Base-by-base conservation (phyloP, 2,888 invertebrate species). In the Cheilosia scutellata region DNA sequence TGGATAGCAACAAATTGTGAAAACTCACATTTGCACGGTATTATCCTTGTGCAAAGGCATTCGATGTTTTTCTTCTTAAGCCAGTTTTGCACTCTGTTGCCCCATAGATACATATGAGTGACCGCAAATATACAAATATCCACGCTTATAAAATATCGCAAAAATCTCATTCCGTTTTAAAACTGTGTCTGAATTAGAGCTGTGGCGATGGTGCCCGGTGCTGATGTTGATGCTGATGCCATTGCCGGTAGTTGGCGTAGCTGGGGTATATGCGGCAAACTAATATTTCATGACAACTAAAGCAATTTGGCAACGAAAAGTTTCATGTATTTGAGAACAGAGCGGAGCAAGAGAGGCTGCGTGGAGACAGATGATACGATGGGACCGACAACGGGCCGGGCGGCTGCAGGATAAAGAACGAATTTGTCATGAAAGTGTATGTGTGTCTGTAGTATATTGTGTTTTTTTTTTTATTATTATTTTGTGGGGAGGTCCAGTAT, bases 291-390 rank as follows among this genome's bases (percentile, higher is more conserved):
- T 88, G 88, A 87, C 88, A 89, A 89, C 89, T 88, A 88, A 89
- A 89, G 89, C 89, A 89, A 89, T 89, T 89, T 89, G 89, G 89
- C 89, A 89, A 87, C 88, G 88, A 88, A 88, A 89, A 88, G 86
- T 88, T 88, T 87, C 87, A 88, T 88, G 88, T 87, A 88, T 80
- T 66, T 84, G 53, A 58, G 79, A 44, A 70, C 72, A 62, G 37
- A 66, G 78, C 20, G 20, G 20, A 20, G 20, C 20, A 20, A 82
- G 66, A 53, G 82, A 44, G 47, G 65, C 65, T 31, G 70, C 25
- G 70, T 42, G 20, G 72, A 82, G 77, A 70, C 75, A 51, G 75
- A 80, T 80, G 79, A 58, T 65, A 47, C 76, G 68, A 78, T 57
- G 78, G 37, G 37, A 11, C 37, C 37, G 37, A 37, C 37, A 11